Conservation (phyloP, 2,113 vertebrate genomes). For the Argyrosomus japonicus region DNA sequence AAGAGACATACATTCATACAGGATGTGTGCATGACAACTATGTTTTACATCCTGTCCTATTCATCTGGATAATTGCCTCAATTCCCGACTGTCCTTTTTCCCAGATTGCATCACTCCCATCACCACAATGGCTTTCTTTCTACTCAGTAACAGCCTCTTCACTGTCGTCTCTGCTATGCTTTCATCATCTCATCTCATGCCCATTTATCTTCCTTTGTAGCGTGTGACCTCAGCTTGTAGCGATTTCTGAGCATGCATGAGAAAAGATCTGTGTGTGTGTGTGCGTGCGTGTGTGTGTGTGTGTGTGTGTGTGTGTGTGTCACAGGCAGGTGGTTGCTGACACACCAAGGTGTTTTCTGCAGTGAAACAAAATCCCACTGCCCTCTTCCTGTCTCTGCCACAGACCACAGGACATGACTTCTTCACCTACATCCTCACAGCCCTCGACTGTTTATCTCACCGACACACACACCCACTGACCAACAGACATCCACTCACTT, state of each 20-base stretch:
- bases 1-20: slow-evolving; percentile 23
- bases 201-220: slow-evolving; percentile 38
- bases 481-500: slow-evolving; percentile 7
- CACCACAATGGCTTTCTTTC: slow-evolving; percentile 75
- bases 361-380: neutral
- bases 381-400: slow-evolving; percentile 60
- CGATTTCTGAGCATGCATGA: slow-evolving; percentile 2
- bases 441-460: slow-evolving; percentile 17
- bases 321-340: slow-evolving; percentile 48
- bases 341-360: slow-evolving; percentile 51
- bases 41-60: slow-evolving; percentile 47
- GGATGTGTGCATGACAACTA: slow-evolving; percentile 34
- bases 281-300: neutral
- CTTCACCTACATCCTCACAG: slow-evolving; percentile 11
- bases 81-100: slow-evolving; percentile 41
- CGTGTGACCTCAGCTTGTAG: slow-evolving; percentile 52
- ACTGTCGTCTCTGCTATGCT: slow-evolving; percentile 48
- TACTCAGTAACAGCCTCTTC: slow-evolving; percentile 60
- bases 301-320: slow-evolving; percentile 19
- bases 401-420: slow-evolving; percentile 68
- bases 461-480: neutral
- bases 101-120: slow-evolving; percentile 66
- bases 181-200: slow-evolving; percentile 50
- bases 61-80: slow-evolving; percentile 39
- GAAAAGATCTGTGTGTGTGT: neutral